Evolutionary conservation across 2,888 invertebrate genomes (phyloP).

Genomic region (Loripinus fragilis): DNA sequence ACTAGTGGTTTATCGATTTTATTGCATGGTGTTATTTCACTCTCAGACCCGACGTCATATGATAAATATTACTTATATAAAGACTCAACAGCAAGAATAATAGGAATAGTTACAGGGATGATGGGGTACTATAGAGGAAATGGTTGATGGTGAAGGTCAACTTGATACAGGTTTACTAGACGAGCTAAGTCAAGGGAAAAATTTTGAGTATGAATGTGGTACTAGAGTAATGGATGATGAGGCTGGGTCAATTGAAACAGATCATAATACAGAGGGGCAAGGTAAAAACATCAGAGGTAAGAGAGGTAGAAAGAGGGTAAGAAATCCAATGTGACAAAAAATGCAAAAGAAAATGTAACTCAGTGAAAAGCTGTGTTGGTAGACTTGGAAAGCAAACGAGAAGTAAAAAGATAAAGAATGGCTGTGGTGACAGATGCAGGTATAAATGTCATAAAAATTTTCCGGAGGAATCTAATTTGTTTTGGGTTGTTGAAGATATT

Average conservation of each 20-base stretch:
- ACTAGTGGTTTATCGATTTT: no score
- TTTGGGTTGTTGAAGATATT: background rate
- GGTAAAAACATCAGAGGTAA: background rate
- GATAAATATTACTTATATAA: no score
- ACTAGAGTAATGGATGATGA: background rate
- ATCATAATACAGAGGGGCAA: background rate
- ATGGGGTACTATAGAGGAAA: background rate
- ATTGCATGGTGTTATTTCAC: no score
- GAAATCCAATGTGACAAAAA: background rate
- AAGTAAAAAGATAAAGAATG: constrained; percentile 8
- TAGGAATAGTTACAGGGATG: background rate
- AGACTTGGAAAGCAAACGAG: background rate
- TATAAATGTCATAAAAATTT: constrained; percentile 2
- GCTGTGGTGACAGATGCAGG: background rate
- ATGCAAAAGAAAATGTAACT: background rate
- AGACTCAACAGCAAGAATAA: no score
- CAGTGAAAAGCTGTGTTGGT: background rate
- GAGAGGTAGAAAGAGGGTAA: background rate
- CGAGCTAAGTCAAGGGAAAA: no score
- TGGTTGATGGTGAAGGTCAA: no score
- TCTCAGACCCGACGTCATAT: no score
- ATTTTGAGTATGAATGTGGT: no score
- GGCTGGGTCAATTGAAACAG: background rate
- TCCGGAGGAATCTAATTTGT: background rate
- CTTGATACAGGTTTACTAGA: no score